Conservation (phyloP, 2,888 invertebrate species). For the Neoascia interrupta region DNA sequence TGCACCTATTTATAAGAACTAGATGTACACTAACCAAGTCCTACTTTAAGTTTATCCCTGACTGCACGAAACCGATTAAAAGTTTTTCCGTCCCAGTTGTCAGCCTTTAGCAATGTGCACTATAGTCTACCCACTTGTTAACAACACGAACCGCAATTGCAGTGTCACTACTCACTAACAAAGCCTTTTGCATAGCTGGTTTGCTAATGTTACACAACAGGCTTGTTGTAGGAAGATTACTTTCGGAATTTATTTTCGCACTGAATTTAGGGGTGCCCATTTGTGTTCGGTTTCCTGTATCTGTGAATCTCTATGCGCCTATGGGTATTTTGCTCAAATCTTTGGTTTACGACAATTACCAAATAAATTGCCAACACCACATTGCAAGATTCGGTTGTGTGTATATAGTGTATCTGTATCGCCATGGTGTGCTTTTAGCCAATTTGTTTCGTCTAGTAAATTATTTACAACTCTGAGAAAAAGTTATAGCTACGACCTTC, state of each 20-base stretch:
- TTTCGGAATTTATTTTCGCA: background rate
- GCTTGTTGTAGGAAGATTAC: background rate
- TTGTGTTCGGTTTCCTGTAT: background rate
- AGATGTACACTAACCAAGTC: too few relatives aligned
- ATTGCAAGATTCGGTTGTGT: too few relatives aligned
- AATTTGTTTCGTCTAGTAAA: background rate
- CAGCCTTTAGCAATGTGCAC: background rate
- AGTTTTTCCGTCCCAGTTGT: background rate
- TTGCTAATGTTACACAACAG: too few relatives aligned
- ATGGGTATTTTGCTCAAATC: background rate
- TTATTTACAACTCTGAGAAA: background rate
- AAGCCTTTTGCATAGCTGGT: too few relatives aligned
- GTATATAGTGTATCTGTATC: too few relatives aligned
- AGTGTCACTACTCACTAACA: too few relatives aligned
- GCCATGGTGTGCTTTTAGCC: background rate
- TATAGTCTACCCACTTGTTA: background rate
- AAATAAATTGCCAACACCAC: background rate
- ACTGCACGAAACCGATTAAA: slow-evolving; percentile 4
- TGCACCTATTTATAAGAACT: background rate
- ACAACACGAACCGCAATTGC: too few relatives aligned
- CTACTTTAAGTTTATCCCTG: background rate
- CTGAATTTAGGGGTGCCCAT: too few relatives aligned
- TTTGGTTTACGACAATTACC: background rate
- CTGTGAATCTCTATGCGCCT: too few relatives aligned
- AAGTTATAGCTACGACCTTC: too few relatives aligned